Percentiles rank a stretch among this genome's conserved stretches.
Evolutionary conservation across 2,797 vertebrate species (phyloP).

Genomic region (Enteromius treurensis): DNA sequence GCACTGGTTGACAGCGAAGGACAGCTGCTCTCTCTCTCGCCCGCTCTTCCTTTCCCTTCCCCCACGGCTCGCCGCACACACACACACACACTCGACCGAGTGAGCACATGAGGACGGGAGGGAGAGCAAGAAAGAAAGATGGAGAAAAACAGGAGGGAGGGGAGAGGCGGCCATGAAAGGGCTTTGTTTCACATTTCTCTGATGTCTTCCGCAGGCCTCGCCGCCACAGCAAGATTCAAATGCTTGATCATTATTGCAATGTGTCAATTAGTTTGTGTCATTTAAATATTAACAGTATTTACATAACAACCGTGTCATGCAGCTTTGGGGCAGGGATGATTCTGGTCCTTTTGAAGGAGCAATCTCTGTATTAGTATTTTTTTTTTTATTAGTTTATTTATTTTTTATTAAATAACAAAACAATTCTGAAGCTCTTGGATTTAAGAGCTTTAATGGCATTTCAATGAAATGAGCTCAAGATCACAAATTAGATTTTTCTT

Average conservation of each 20-base stretch:
- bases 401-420: background rate
- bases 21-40: conserved; percentile 60
- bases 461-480: background rate
- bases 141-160: conserved; percentile 44
- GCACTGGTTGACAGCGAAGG: conserved; percentile 61
- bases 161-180: conserved; percentile 58
- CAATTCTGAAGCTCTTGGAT: background rate
- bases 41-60: conserved; percentile 35
- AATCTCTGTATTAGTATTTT: background rate
- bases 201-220: conserved; percentile 58
- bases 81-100: conserved; percentile 25
- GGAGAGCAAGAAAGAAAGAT: conserved; percentile 25
- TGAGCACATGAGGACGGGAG: conserved; percentile 28
- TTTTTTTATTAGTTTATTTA: background rate
- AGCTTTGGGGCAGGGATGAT: background rate
- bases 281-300: background rate
- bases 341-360: background rate
- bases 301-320: background rate
- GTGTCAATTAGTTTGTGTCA: background rate
- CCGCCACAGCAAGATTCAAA: background rate
- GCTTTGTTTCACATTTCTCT: conserved; percentile 61
- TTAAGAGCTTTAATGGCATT: no score
- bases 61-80: conserved; percentile 44
- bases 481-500: background rate
- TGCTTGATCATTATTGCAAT: background rate